phyloP scores from a whole-genome alignment of 2,888 invertebrate genomes.

The Troides oblongomaculatus region DNA sequence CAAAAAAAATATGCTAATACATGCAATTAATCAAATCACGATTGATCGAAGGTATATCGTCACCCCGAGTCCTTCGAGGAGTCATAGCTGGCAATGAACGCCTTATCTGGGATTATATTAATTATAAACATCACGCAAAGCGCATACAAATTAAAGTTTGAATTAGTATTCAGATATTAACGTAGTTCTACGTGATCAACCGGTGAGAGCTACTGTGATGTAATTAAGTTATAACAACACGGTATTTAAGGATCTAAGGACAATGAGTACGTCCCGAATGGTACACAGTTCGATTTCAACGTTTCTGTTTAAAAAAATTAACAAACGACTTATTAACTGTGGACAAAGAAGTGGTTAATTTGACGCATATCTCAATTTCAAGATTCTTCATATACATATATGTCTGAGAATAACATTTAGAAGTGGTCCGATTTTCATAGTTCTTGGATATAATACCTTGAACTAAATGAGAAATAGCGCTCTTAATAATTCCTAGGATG shows the following conservation, averaged over 20 bases:
- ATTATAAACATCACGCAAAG: constrained; percentile 21
- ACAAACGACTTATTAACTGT: no score
- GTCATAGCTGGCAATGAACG: constrained; percentile 39
- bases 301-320: no score
- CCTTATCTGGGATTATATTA: constrained; percentile 34
- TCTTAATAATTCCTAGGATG: no score
- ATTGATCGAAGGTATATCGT: background rate
- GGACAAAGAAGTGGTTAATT: no score
- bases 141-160: constrained; percentile 15
- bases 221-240: constrained; percentile 7
- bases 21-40: background rate
- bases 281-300: background rate
- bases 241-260: background rate
- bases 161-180: constrained; percentile 20
- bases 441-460: no score
- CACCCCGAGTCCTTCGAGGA: constrained; percentile 20
- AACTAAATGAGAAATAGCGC: no score
- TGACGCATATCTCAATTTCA: no score
- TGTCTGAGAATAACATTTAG: no score
- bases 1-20: background rate
- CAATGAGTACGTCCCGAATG: background rate
- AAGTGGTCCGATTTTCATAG: no score
- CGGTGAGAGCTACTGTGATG: background rate
- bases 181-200: constrained; percentile 6
- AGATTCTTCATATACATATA: no score